phyloP scores from a whole-genome alignment of 2,888 invertebrate genomes.

The Dynastes tityus region DNA sequence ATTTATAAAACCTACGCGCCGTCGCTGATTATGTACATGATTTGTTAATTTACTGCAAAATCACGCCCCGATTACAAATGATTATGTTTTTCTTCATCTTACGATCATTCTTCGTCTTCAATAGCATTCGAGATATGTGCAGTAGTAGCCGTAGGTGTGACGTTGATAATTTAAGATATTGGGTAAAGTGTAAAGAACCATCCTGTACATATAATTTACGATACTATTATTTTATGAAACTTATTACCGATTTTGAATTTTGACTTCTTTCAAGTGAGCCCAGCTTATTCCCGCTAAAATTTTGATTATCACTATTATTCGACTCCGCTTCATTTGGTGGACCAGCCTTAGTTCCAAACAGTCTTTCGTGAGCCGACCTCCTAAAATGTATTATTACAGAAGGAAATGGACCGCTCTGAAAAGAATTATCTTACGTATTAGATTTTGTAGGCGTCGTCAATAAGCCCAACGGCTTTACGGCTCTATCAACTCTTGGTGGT shows the following conservation, averaged over 20 bases:
- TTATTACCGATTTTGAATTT: slow-evolving; percentile 69
- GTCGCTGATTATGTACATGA: too few relatives aligned
- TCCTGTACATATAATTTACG: neutral
- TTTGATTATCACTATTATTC: slow-evolving; percentile 60
- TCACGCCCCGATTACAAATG: too few relatives aligned
- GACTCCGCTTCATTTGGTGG: slow-evolving; percentile 58
- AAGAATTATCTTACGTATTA: slow-evolving; percentile 61
- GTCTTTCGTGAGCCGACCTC: slow-evolving; percentile 80
- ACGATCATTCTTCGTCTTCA: too few relatives aligned
- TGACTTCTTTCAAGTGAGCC: slow-evolving; percentile 69
- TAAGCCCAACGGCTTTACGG: slow-evolving; percentile 81
- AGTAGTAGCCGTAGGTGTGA: too few relatives aligned
- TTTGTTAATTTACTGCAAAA: too few relatives aligned
- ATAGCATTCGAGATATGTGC: too few relatives aligned
- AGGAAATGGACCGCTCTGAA: too few relatives aligned
- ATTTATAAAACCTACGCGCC: too few relatives aligned
- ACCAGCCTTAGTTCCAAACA: slow-evolving; percentile 75
- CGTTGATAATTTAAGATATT: too few relatives aligned
- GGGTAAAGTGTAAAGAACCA: too few relatives aligned
- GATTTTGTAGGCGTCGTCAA: slow-evolving; percentile 67
- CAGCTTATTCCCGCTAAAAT: slow-evolving; percentile 64
- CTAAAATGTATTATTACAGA: slow-evolving; percentile 52
- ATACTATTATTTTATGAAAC: neutral
- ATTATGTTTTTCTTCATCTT: too few relatives aligned
- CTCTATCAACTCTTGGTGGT: slow-evolving; percentile 87